Evolutionary conservation across 2,888 invertebrate species (phyloP), one percentile per base, ranked within the genome.

Genomic region (Parnassius mnemosyne): DNA sequence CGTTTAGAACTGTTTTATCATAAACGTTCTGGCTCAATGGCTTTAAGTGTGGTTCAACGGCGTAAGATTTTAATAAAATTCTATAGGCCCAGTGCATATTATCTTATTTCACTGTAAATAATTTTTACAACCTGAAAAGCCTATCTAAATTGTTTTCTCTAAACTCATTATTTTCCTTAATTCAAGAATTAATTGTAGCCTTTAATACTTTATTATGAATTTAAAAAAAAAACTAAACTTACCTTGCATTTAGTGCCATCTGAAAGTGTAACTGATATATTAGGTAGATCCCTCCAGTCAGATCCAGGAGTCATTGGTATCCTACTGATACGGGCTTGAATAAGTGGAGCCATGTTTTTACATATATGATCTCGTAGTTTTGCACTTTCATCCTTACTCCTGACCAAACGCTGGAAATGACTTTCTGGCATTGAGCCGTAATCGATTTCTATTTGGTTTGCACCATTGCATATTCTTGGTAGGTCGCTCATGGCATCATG

Each of bases 261-360:
- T 2, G 93, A 93, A 25, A 97, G 86, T 44, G 92, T 83, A 0
- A 96, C 93, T 3, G 93, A 93, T 64, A 95, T 93, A 76, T 97
- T 97, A 1, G 97, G 97, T 34, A 97, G 87, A 81, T 97, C 96
- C 52, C 97, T 91, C 97, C 97, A 97, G 80, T 97, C 97, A 0
- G 96, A 94, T 1, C 96, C 97, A 0, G 94, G 93, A 3, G 92
- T 89, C 1, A 93, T 93, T 0, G 97, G 97, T 62, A 97, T 94
- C 66, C 95, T 92, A 25, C 92, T 86, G 76, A 97, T 96, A 61
- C 97, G 92, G 0, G 95, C 95, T 80, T 94, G 95, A 1, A 96
- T 95, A 44, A 97, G 81, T 0, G 95, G 93, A 46, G 95, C 94
- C 96, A 97, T 96, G 73, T 96, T 95, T 79, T 97, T 97, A 78